Evolutionary conservation across 2,797 vertebrate species (phyloP).

Genomic region (Schizothorax lantsangensis): DNA sequence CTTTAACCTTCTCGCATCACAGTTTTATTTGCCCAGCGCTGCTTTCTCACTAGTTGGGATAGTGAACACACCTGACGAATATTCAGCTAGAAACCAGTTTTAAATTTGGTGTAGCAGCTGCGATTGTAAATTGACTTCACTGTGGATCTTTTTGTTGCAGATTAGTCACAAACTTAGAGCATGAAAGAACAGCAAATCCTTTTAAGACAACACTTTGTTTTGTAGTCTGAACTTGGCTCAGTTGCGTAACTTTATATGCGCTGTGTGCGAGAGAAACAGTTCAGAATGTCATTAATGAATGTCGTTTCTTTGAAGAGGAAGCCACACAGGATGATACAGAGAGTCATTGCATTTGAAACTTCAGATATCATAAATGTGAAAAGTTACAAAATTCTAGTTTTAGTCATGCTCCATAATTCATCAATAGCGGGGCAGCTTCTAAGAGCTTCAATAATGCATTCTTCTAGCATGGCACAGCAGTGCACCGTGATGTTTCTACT

Average conservation of each 20-base stretch:
- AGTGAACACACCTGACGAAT: background rate
- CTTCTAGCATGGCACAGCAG: conserved; percentile 25
- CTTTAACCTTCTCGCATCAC: background rate
- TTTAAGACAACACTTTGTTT: conserved; percentile 10
- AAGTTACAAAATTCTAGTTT: conserved; percentile 50
- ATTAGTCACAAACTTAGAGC: background rate
- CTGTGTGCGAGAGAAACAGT: conserved; percentile 2
- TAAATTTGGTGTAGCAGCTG: background rate
- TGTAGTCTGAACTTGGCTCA: background rate
- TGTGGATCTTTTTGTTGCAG: background rate
- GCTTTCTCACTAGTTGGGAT: background rate
- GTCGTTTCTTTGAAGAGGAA: conserved; percentile 21
- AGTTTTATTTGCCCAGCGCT: background rate
- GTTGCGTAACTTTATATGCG: background rate
- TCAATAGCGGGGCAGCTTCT: conserved; percentile 45
- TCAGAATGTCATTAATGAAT: conserved; percentile 38
- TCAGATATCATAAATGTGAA: conserved; percentile 42
- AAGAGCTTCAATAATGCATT: conserved; percentile 51
- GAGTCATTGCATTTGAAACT: conserved; percentile 15
- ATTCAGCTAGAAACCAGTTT: background rate
- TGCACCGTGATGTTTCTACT: conserved; percentile 36
- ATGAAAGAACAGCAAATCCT: background rate
- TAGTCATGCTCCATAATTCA: conserved; percentile 54
- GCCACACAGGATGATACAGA: conserved; percentile 22
- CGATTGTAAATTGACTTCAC: background rate